These are phyloP conservation scores for Pagetopsis macropterus DNA, from an alignment of 2,797 vertebrate species.

Conservation along the genomic window DNA sequence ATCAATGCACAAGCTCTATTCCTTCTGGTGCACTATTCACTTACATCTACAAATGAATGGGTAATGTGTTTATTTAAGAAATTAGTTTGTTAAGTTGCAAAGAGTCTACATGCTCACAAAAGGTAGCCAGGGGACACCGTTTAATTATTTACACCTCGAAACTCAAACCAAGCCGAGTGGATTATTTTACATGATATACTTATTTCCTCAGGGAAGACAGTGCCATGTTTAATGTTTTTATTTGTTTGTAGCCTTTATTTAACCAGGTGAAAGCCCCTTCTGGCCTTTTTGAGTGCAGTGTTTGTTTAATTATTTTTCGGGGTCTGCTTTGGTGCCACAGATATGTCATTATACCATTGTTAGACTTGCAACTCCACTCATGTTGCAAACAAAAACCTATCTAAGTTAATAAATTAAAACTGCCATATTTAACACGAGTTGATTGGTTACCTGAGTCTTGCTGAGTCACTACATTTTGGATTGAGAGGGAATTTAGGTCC, in stretches of 20 bases:
- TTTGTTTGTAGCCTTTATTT: too few relatives aligned
- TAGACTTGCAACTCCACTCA: slow-evolving; percentile 1
- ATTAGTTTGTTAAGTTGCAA: slow-evolving; percentile 11
- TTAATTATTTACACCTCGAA: slow-evolving; percentile 74
- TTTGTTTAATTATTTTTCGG: slow-evolving; percentile 4
- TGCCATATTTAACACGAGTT: slow-evolving; percentile 21
- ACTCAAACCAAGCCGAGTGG: slow-evolving; percentile 45
- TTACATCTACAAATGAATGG: background rate
- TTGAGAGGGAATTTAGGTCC: slow-evolving; percentile 32
- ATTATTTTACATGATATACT: slow-evolving; percentile 49
- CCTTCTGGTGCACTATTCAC: background rate
- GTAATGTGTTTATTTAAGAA: background rate
- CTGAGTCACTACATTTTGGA: slow-evolving; percentile 46
- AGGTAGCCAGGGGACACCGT: slow-evolving; percentile 18
- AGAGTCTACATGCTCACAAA: background rate
- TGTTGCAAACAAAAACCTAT: slow-evolving; percentile 11
- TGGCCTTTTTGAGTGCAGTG: slow-evolving; percentile 24
- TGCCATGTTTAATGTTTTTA: slow-evolving; percentile 36
- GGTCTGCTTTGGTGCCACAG: slow-evolving; percentile 32
- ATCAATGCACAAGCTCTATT: background rate
- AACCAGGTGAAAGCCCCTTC: too few relatives aligned
- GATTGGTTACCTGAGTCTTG: slow-evolving; percentile 7
- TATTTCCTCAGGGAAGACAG: slow-evolving; percentile 27
- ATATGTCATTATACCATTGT: slow-evolving; percentile 13
- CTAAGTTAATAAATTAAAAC: slow-evolving; percentile 44